Percentiles rank a stretch among this genome's conserved stretches.
These are phyloP conservation scores for Congeria kusceri DNA, from an alignment of 2,888 invertebrate genomes.

Conservation along the genomic window DNA sequence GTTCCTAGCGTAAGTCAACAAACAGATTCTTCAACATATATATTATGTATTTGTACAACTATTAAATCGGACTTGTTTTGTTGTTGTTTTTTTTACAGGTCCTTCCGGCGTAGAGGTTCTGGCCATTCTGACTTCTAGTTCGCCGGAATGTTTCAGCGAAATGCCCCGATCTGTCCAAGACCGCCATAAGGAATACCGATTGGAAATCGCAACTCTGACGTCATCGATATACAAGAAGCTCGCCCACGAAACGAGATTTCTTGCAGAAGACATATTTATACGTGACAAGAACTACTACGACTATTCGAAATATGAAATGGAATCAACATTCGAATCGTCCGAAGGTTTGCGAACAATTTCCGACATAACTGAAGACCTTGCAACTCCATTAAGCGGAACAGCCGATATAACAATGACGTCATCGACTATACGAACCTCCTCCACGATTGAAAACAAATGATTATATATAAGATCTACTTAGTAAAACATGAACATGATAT, in stretches of 20 bases:
- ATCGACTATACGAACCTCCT: neutral
- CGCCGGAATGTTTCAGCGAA: constrained; percentile 55
- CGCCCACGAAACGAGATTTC: constrained; percentile 34
- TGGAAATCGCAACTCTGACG: constrained; percentile 47
- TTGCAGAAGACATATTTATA: constrained; percentile 56
- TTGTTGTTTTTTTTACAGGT: too few species aligned
- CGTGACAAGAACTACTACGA: constrained; percentile 44
- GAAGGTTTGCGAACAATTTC: neutral
- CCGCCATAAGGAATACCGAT: constrained; percentile 39
- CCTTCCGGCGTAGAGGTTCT: constrained; percentile 43
- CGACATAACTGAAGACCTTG: neutral
- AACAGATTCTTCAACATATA: too few species aligned
- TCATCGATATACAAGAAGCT: constrained; percentile 33
- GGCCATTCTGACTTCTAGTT: constrained; percentile 41
- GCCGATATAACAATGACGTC: neutral
- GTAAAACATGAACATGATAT: too few species aligned
- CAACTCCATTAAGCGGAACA: neutral
- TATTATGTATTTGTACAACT: too few species aligned
- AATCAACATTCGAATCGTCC: neutral
- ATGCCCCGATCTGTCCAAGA: constrained; percentile 44
- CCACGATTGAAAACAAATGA: too few species aligned
- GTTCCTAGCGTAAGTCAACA: too few species aligned
- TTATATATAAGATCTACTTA: too few species aligned
- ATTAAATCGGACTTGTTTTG: too few species aligned
- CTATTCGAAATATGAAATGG: neutral